Evolutionary conservation across 2,113 vertebrate genomes (phyloP).

Genomic region (Ondatra zibethicus): DNA sequence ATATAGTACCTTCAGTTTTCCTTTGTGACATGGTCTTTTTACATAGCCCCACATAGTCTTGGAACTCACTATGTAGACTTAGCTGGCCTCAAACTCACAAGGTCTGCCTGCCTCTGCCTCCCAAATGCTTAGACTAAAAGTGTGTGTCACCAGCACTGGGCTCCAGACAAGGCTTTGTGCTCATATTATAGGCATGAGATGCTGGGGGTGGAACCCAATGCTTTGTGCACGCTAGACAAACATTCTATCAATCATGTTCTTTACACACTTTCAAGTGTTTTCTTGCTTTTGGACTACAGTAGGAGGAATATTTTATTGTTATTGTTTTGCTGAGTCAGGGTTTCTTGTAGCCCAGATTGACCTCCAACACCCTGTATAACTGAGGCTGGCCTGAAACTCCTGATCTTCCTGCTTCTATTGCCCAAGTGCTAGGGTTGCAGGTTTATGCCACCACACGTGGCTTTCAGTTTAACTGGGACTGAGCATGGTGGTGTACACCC

Average conservation of each 20-base stretch:
- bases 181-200: not conserved
- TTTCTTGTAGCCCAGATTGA: not conserved
- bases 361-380: not conserved
- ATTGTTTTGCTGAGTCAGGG: not conserved
- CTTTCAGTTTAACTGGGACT: not conserved
- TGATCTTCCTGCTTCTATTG: not conserved
- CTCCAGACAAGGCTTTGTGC: not conserved
- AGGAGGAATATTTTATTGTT: not conserved
- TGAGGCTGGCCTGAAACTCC: not conserved
- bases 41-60: not conserved
- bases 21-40: not conserved
- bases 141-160: not conserved
- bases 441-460: not conserved
- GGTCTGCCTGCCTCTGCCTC: not conserved
- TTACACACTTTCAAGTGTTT: not conserved
- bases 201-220: not conserved
- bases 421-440: not conserved
- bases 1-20: not conserved
- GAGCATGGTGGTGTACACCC: not conserved
- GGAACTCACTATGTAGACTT: not conserved
- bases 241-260: not conserved
- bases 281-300: not conserved
- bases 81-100: not conserved
- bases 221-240: not conserved
- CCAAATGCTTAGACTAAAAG: not conserved